These are phyloP conservation scores for Holacanthella duospinosa DNA, from an alignment of 2,888 invertebrate species.

Conservation along the genomic window DNA sequence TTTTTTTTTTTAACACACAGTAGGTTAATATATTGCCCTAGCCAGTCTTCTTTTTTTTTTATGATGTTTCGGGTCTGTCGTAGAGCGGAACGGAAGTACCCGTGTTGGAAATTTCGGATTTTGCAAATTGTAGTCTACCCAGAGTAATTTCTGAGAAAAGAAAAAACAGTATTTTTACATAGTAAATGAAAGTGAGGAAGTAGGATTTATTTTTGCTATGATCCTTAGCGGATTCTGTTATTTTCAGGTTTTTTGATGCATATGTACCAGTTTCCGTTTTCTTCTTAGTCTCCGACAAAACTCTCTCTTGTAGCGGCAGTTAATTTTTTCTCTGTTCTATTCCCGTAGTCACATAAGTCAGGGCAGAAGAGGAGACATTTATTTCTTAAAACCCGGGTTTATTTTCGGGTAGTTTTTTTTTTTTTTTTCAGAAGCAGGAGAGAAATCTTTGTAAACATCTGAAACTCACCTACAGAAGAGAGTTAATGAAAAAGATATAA, in stretches of 20 bases:
- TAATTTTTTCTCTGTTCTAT: conserved; percentile 1
- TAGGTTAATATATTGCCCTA: conserved; percentile 3
- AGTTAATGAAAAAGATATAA: conserved; percentile 6
- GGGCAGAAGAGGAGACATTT: background rate
- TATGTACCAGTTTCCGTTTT: background rate
- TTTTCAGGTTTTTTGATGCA: background rate
- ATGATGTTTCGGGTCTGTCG: background rate
- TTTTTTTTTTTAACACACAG: background rate
- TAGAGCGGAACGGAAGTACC: background rate
- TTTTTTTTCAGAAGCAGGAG: too few relatives aligned
- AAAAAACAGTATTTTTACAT: background rate
- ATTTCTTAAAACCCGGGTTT: background rate
- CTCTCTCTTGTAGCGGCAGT: background rate
- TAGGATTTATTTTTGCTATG: background rate
- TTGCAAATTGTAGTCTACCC: background rate
- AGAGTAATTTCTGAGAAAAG: too few relatives aligned
- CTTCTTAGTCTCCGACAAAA: background rate
- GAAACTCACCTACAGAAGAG: background rate
- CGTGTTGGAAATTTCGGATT: background rate
- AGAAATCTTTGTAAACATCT: background rate
- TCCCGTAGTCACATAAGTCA: background rate
- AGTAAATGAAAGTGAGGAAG: background rate
- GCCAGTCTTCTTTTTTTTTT: background rate
- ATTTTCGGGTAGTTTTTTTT: background rate
- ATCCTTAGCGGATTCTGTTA: background rate